Evolutionary conservation across 2,113 vertebrate genomes (phyloP).

Genomic region (Pollachius pollachius): DNA sequence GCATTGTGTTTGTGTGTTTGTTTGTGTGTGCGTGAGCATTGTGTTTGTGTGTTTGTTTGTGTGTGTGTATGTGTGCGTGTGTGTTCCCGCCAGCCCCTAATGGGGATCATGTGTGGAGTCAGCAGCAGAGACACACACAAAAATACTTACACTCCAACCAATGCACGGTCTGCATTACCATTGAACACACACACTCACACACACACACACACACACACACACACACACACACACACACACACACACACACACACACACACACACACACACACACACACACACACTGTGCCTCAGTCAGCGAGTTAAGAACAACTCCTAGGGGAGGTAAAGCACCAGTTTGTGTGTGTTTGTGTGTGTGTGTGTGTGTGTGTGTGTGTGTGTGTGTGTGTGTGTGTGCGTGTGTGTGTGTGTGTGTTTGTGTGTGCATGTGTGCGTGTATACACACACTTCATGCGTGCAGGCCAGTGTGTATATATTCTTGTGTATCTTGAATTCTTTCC

Average conservation of each 20-base stretch:
- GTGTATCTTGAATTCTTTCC: too few relatives aligned
- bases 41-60: conserved; percentile 43
- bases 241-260: conserved; percentile 15
- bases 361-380: conserved; percentile 8
- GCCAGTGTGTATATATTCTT: too few relatives aligned
- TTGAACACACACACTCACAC: neutral
- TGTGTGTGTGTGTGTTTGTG: conserved; percentile 5
- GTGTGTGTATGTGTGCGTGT: conserved; percentile 42
- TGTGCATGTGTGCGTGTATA: neutral
- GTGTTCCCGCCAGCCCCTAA: conserved; percentile 69
- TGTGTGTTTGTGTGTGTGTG: conserved; percentile 14
- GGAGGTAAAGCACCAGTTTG: conserved; percentile 61
- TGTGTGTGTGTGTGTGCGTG: neutral
- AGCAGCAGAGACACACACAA: conserved; percentile 71
- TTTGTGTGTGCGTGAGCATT: conserved; percentile 20
- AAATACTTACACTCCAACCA: conserved; percentile 63
- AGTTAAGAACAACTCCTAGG: conserved; percentile 70
- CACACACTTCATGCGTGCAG: neutral
- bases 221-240: conserved; percentile 11
- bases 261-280: conserved; percentile 29
- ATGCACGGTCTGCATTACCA: conserved; percentile 44
- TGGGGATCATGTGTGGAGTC: conserved; percentile 79
- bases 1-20: conserved; percentile 37
- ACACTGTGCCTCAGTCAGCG: conserved; percentile 65
- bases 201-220: conserved; percentile 23